phyloP scores from a whole-genome alignment of 2,113 vertebrate species.

The Pycnonotus jocosus region DNA sequence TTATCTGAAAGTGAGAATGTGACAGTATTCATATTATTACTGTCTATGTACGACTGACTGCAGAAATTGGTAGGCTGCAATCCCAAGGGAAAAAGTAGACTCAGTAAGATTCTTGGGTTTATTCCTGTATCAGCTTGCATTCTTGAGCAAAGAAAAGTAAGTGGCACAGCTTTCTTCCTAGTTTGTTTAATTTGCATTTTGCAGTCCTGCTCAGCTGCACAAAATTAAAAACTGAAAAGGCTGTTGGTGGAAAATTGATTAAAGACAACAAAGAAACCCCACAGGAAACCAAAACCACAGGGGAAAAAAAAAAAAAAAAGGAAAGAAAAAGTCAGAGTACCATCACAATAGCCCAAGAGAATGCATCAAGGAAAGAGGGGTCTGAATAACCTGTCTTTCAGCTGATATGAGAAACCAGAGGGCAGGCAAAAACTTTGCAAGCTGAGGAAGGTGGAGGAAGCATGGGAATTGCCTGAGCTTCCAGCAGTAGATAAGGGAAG shows the following conservation, averaged over 20 bases:
- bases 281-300: neutral
- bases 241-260: neutral
- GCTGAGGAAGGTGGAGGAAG: neutral
- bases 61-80: neutral
- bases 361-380: neutral
- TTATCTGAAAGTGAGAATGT: neutral
- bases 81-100: neutral
- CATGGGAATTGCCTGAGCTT: neutral
- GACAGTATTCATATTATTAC: neutral
- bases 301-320: rapidly evolving
- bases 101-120: neutral
- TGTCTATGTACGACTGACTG: neutral
- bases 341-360: neutral
- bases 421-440: neutral
- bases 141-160: neutral
- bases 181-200: neutral
- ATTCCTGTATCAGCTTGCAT: neutral
- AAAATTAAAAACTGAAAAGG: neutral
- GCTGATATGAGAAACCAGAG: neutral
- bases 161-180: neutral
- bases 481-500: neutral
- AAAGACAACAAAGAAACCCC: neutral
- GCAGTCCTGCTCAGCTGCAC: neutral
- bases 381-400: neutral
- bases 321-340: neutral